Evolutionary conservation across 1,140 invertebrate genomes (phyloP), one percentile per base, ranked within the genome.

Genomic region (Saccostrea echinata): DNA sequence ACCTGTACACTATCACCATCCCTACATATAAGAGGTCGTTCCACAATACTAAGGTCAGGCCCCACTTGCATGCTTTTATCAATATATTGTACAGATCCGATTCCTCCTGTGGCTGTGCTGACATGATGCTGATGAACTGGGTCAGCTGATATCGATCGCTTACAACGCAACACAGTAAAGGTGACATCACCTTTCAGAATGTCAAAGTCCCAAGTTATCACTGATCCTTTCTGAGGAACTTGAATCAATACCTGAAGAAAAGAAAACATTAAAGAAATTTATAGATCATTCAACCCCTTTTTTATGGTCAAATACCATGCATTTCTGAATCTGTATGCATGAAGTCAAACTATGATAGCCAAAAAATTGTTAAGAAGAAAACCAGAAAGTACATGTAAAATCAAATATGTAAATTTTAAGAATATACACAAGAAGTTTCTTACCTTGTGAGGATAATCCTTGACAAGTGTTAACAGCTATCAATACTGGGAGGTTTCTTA

Each of bases 131-230:
- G 93, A 55, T 93, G 92, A 12, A 87, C 84, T 21, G 93, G 91
- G 33, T 93, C 93, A 11, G 90, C 84, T 12, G 90, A 85, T 1
- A 94, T 16, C 21, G 96, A 95, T 85, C 96, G 95, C 55, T 96
- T 96, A 57, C 96, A 96, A n/a, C 96, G 95, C 91, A 97, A 96
- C n/a, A 99, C 97, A 43, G 97, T 97, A 95, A 98, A 99, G 87
- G 97, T 96, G 89, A 98, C 96, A 94, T 98, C 97, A 92, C 98
- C 97, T 80, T 98, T 97, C 94, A 98, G 96, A 12, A 99, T 97
- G 95, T 99, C 98, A 96, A 99, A 99, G 95, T 99, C 98, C 98
- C 98, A 99, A 24, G 98, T 99, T 18, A 99, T 96, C 84, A 99
- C 98, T 94, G 97, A 97, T 84, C 98, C 97, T 64, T 97, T 96